phyloP scores from a whole-genome alignment of 2,113 vertebrate genomes.

The Synchiropus splendidus region DNA sequence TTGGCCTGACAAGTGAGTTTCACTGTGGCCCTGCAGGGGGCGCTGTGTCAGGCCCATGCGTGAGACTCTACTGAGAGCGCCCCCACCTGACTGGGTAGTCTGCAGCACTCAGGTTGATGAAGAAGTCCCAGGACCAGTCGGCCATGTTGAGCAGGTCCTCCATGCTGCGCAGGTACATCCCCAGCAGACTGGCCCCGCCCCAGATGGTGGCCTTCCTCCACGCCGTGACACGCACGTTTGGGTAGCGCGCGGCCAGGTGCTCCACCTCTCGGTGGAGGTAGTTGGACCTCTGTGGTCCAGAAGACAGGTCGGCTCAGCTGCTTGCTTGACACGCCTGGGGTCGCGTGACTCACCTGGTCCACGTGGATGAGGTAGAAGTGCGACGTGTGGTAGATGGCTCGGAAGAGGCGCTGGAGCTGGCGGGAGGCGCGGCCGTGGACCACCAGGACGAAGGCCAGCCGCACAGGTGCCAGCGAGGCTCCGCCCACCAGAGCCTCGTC shows the following conservation, averaged over 20 bases:
- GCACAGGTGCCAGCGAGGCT: constrained; percentile 68
- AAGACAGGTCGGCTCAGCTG: neutral
- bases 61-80: too few relatives aligned
- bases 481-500: constrained; percentile 76
- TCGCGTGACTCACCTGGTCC: constrained; percentile 75
- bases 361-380: constrained; percentile 98
- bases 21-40: neutral
- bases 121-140: constrained; percentile 98
- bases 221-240: constrained; percentile 83
- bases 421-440: constrained; percentile 88
- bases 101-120: constrained; percentile 95
- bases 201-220: constrained; percentile 98
- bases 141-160: constrained; percentile 85
- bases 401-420: constrained; percentile 92
- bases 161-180: constrained; percentile 92
- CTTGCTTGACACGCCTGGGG: too few relatives aligned
- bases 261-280: constrained; percentile 87
- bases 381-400: constrained; percentile 94
- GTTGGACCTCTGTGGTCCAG: constrained; percentile 75
- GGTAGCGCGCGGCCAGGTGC: constrained; percentile 70
- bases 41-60: neutral
- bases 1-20: neutral
- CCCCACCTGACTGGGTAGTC: constrained; percentile 93
- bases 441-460: constrained; percentile 88
- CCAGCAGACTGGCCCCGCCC: constrained; percentile 92